Evolutionary conservation across 2,888 invertebrate species (phyloP), one percentile per base, ranked within the genome.

Genomic region (Agelastica alni): DNA sequence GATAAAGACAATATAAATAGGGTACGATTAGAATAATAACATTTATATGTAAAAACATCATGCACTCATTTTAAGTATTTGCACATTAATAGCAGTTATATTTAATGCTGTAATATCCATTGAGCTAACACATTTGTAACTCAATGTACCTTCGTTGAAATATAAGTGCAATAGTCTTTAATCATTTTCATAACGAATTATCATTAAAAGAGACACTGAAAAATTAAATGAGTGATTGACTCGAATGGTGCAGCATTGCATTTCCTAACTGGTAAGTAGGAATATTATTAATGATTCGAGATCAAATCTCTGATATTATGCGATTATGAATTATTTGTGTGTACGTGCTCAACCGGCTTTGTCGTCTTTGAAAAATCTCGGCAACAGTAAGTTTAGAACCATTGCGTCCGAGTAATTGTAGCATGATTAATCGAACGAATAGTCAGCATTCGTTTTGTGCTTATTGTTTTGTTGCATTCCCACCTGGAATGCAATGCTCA

Each of bases 221-320:
- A 56, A 56, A 56, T 51, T 6, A 43, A 46, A 57, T 57, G 57
- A 57, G 49, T 60, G 60, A 57, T 60, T 51, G 59, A 51, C 53
- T 59, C 34, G 53, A 51, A 44, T 56, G 47, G 53, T 53, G 56
- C 52, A 57, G 57, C 60, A 54, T 52, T 59, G 56, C 56, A 42
- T 57, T 55, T 55, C 52, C 46, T 53, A 54, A 52, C 52, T 55
- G 47, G 55, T 57, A 49, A 51, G 58, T 60, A 54, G 61, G 59
- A 59, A 57, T 58, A 62, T 61, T 70, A 71, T 71, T 71, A 71
- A 71, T 71, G 71, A 65, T 62, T 66, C 60, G 46, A 70, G 71
- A 71, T 71, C 67, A 63, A 60, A 65, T 65, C 65, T 61, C 63
- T 60, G 70, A 70, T 70, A 65, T 53, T 53, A 56, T 55, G 61